Evolutionary conservation across 2,888 invertebrate species (phyloP), one percentile per base, ranked within the genome.

Genomic region (Diogma glabrata): DNA sequence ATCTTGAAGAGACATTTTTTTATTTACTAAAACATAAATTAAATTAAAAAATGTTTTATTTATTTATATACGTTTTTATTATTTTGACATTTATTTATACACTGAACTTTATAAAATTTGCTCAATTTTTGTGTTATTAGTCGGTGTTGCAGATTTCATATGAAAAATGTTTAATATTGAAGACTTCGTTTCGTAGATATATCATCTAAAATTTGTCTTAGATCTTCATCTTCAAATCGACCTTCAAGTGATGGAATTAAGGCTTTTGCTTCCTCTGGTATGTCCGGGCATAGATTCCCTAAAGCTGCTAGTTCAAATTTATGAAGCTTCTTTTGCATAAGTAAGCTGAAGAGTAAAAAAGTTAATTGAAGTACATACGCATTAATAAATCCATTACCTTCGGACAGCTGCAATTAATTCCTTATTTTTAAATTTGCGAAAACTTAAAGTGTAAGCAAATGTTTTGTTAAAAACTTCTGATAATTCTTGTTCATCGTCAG

Each of bases 391-490:
- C 36, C 36, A 7, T 45, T 47, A 92, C 93, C 87, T 92, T 75
- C 97, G 77, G 4, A 99, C 93, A 23, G 95, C 90, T 51, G 91
- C 82, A 58, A 99, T 99, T 5, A 95, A 96, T 73, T 99, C 97
- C 64, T 96, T 89, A 64, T 97, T 99, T 71, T 95, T 96, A 69
- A 97, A 96, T 67, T 95, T 93, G 54, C 94, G 84, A 67, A 97
- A 96, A 64, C 95, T 81, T 62, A 94, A 87, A 6, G 95, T 94
- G 67, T 99, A 97, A 43, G 91, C 92, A 22, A 93, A 76, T 0
- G 96, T 99, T 69, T 99, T 99, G 82, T 93, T 87, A 66, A 99
- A 99, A 8, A 97, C 96, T 69, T 96, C 96, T 0, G 95, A 94
- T 66, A 99, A 87, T 69, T 97, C 96, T 69, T 96, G 96, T 64